These are phyloP conservation scores for Xanthorhoe spadicearia DNA, from an alignment of 2,888 invertebrate genomes.

Conservation along the genomic window DNA sequence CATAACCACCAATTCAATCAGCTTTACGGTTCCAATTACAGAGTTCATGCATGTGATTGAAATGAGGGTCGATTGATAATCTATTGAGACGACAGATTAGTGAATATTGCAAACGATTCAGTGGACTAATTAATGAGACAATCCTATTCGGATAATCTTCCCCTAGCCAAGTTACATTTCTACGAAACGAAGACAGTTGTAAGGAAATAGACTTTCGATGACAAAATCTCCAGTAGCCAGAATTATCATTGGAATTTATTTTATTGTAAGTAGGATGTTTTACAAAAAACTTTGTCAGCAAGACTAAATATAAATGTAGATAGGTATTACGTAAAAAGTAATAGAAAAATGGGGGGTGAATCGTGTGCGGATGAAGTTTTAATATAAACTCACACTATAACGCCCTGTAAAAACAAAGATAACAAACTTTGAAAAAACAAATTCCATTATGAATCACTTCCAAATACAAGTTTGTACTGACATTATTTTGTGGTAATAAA, in stretches of 20 bases:
- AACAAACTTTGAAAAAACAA: not conserved
- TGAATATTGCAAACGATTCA: constrained; percentile 27
- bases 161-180: too few relatives aligned
- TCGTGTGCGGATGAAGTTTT: too few relatives aligned
- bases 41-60: constrained; percentile 61
- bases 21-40: constrained; percentile 58
- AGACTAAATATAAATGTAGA: too few relatives aligned
- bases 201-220: too few relatives aligned
- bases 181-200: too few relatives aligned
- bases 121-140: constrained; percentile 14
- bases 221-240: too few relatives aligned
- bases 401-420: not conserved
- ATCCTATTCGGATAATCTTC: constrained; percentile 3
- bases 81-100: constrained; percentile 48
- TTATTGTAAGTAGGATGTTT: too few relatives aligned
- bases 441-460: too few relatives aligned
- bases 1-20: constrained; percentile 20
- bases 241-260: too few relatives aligned
- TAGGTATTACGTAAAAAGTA: too few relatives aligned
- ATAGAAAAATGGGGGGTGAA: too few relatives aligned
- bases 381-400: not conserved
- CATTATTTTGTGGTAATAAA: constrained; percentile 8
- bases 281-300: too few relatives aligned
- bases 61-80: constrained; percentile 63
- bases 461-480: not conserved